Conservation (phyloP, 1,140 invertebrate species). For the Trichomalopsis sarcophagae region DNA sequence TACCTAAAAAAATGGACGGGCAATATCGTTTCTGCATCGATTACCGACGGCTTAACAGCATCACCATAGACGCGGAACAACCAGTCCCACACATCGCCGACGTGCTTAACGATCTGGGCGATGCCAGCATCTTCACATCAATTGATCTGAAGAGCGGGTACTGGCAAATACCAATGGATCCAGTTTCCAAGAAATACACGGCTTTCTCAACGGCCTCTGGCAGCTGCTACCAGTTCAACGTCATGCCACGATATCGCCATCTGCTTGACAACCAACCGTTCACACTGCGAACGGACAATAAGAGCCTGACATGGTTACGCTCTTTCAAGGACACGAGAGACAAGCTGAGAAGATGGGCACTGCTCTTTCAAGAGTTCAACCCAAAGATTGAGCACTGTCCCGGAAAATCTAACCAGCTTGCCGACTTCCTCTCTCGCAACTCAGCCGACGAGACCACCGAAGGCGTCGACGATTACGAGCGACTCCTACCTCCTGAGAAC, state of each 20-base stretch:
- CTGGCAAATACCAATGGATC: conserved; percentile 64
- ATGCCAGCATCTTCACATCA: background rate
- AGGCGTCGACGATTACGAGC: background rate
- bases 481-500: background rate
- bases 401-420: conserved; percentile 56
- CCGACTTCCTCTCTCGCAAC: conserved; percentile 47
- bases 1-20: background rate
- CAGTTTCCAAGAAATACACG: no score
- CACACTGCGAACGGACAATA: conserved; percentile 57
- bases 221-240: no score
- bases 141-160: conserved; percentile 61
- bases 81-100: background rate
- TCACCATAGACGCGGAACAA: background rate
- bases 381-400: conserved; percentile 58
- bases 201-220: no score
- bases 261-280: conserved; percentile 62
- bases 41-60: background rate
- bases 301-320: conserved; percentile 55
- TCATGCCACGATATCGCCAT: conserved; percentile 49
- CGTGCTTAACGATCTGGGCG: background rate
- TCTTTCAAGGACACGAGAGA: conserved; percentile 48
- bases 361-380: conserved; percentile 57
- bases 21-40: background rate
- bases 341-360: conserved; percentile 60
- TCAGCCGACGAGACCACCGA: background rate